A percentile compares a stretch with the other conserved stretches of the same genome.
Evolutionary conservation across 2,797 vertebrate genomes (phyloP).

Genomic region (Pipistrellus pygmaeus): DNA sequence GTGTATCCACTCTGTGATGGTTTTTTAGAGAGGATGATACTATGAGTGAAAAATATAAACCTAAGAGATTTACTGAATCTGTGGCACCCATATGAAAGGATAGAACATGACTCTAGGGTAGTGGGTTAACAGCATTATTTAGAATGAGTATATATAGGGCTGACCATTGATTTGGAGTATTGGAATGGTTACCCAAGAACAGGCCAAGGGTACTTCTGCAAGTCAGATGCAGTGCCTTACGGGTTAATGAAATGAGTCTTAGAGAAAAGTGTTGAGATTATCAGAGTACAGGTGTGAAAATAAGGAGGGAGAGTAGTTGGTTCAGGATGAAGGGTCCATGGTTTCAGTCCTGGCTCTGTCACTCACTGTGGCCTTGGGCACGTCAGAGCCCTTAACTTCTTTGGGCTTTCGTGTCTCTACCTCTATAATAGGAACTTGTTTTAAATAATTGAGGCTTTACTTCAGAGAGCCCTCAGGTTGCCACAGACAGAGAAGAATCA

Average conservation of each 20-base stretch:
- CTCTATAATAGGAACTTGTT: not conserved
- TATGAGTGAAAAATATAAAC: not conserved
- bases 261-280: conserved; percentile 23
- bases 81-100: not conserved
- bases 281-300: not conserved
- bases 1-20: not conserved
- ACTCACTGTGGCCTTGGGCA: not conserved
- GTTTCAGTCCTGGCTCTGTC: not conserved
- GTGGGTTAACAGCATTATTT: not conserved
- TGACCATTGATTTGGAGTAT: not conserved
- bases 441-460: not conserved
- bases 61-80: not conserved
- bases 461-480: not conserved
- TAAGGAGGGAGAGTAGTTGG: not conserved
- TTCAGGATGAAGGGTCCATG: not conserved
- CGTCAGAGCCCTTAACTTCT: conserved; percentile 3
- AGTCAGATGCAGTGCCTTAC: not conserved
- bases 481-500: conserved; percentile 14
- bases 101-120: not conserved
- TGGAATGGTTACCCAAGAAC: not conserved
- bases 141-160: not conserved
- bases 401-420: conserved; percentile 24
- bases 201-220: not conserved
- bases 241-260: not conserved
- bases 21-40: not conserved